These are phyloP conservation scores for Anguilla megastoma DNA, from an alignment of 2,797 vertebrate genomes.

Conservation along the genomic window DNA sequence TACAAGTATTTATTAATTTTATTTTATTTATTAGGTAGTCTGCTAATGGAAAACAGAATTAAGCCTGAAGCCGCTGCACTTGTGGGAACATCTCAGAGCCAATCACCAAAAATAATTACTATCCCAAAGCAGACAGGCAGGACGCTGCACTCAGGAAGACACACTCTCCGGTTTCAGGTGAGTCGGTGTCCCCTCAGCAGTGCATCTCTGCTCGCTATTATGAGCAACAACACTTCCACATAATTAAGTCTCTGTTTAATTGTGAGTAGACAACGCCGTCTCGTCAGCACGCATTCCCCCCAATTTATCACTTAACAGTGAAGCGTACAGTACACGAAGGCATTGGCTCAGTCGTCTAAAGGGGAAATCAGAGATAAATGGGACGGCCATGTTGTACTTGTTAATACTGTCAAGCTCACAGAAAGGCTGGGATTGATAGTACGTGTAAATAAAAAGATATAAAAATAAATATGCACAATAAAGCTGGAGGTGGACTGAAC, in stretches of 20 bases:
- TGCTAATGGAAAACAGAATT: constrained; percentile 69
- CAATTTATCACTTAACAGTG: background rate
- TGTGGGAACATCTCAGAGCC: constrained; percentile 68
- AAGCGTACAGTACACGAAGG: background rate
- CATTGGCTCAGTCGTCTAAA: background rate
- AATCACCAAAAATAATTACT: constrained; percentile 77
- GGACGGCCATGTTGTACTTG: background rate
- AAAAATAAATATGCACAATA: background rate
- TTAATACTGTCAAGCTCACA: background rate
- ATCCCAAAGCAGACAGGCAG: constrained; percentile 70
- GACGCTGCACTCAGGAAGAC: constrained; percentile 46
- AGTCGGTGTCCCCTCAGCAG: background rate
- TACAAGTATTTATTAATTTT: background rate
- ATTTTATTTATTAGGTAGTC: constrained; percentile 44
- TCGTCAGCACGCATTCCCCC: background rate
- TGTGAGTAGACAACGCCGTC: background rate
- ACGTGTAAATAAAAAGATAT: background rate
- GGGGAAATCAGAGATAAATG: background rate
- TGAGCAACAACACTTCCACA: background rate
- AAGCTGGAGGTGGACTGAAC: background rate
- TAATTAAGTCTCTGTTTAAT: constrained; percentile 17
- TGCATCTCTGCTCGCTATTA: background rate
- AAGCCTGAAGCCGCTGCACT: constrained; percentile 72
- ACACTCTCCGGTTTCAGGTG: background rate
- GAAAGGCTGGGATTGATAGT: background rate